Percentiles rank a stretch among this genome's conserved stretches.
Evolutionary conservation across 2,888 invertebrate genomes (phyloP).

Genomic region (Portevinia maculata): DNA sequence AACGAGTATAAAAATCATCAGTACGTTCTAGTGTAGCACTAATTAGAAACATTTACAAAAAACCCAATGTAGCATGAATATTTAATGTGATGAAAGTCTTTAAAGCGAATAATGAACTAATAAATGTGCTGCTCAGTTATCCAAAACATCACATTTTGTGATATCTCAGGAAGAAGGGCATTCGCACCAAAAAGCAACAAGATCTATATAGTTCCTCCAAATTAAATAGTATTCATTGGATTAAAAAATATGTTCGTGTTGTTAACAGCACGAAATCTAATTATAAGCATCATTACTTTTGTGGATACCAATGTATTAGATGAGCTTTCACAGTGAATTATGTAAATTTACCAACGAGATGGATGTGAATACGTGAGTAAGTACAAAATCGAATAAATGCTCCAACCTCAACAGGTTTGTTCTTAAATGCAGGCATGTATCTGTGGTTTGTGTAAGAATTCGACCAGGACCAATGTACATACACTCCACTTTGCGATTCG

Average conservation of each 20-base stretch:
- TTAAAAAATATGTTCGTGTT: constrained; percentile 21
- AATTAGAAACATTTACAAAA: constrained; percentile 49
- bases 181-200: constrained; percentile 22
- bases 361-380: constrained; percentile 16
- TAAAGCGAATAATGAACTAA: constrained; percentile 58
- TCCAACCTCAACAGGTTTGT: constrained; percentile 11
- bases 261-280: constrained; percentile 41
- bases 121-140: constrained; percentile 49
- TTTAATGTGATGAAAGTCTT: constrained; percentile 47
- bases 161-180: constrained; percentile 32
- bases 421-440: neutral
- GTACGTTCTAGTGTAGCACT: constrained; percentile 5
- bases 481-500: too few relatives aligned
- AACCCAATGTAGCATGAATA: constrained; percentile 39
- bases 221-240: constrained; percentile 31
- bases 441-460: neutral
- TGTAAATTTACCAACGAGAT: constrained; percentile 32
- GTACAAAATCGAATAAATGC: constrained; percentile 10
- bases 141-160: constrained; percentile 57
- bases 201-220: constrained; percentile 3
- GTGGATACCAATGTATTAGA: constrained; percentile 34
- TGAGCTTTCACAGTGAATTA: constrained; percentile 19
- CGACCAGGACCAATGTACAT: neutral
- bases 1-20: constrained; percentile 5
- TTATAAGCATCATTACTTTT: constrained; percentile 55